Base-by-base conservation (phyloP, 1,140 invertebrate genomes). In the Vanessa atalanta region DNA sequence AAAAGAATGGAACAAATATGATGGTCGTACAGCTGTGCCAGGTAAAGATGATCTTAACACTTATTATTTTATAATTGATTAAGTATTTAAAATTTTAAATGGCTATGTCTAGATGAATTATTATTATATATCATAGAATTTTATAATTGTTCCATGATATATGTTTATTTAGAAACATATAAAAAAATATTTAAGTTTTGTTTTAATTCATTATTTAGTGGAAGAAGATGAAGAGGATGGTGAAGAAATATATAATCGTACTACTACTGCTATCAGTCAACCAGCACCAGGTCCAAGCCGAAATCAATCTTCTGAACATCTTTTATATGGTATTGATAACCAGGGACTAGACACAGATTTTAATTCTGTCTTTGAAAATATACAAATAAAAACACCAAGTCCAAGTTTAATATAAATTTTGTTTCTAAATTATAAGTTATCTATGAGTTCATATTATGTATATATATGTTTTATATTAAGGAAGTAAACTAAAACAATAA, bases 341-440 rank as follows among this genome's bases (percentile, higher is more conserved):
- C 88, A 91, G 71, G 93, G 92, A 13, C 83, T 93, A 71, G 93
- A 93, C 69, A 93, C 91, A n/a, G 92, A 93, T 76, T 93, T 93
- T 76, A 93, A 93, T 81, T 92, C 92, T 11, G 92, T 91, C 5
- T 93, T 93, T 84, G 91, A 93, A 83, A 93, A 93, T 76, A 93
- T 93, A 68, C 90, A 93, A 83, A 93, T 93, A 69, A 93, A 93
- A 81, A 83, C 89, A 66, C 86, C 91, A 79, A 83, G 88, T 69
- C 68, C 84, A 37, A 92, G 90, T 83, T 79, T 92, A 64, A 90
- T 92, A 67, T 91, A 88, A 64, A 79, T 75, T 63, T 61, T 57
- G 75, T 31, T 50, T 50, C 37, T 11, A 9, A 31, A 43, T 43
- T 43, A 5, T 43, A 43, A 43, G 37, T 11, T 43, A 11, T 43